phyloP scores from a whole-genome alignment of 2,113 vertebrate genomes.

The Dolichotis patagonum region DNA sequence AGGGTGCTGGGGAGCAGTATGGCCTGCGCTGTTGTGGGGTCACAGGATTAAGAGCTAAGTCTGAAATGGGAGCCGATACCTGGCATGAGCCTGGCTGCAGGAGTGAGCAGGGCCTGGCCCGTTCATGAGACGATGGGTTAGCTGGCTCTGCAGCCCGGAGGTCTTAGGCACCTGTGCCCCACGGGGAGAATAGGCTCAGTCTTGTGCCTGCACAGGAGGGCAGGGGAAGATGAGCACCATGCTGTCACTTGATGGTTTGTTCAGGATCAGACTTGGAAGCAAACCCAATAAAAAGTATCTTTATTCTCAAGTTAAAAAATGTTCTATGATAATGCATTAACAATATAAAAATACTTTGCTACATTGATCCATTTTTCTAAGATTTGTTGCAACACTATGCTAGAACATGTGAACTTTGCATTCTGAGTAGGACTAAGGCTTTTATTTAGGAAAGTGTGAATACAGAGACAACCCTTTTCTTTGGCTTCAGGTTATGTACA shows the following conservation, averaged over 20 bases:
- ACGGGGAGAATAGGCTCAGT: background rate
- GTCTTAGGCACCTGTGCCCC: background rate
- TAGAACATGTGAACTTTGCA: conserved; percentile 79
- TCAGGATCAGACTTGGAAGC: conserved; percentile 73
- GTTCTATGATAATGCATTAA: conserved; percentile 78
- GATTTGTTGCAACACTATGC: conserved; percentile 77
- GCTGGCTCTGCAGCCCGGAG: background rate
- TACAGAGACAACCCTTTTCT: conserved; percentile 57
- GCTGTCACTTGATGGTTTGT: conserved; percentile 56
- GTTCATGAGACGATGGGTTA: background rate
- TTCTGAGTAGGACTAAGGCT: conserved; percentile 76
- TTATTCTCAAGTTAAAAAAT: conserved; percentile 83
- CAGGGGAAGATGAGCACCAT: background rate
- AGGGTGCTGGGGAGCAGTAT: background rate
- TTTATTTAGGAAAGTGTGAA: background rate
- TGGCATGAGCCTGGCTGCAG: background rate
- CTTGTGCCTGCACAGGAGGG: background rate
- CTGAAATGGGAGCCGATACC: background rate
- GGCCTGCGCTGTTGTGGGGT: background rate
- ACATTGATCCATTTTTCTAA: conserved; percentile 78
- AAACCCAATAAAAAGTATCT: conserved; percentile 80
- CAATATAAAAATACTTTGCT: conserved; percentile 88
- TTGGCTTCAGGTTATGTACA: conserved; percentile 66
- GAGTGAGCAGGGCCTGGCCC: background rate
- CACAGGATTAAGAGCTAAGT: background rate